Evolutionary conservation across 2,797 vertebrate species (phyloP), one percentile per base, ranked within the genome.

Genomic region (Amazonetta brasiliensis): DNA sequence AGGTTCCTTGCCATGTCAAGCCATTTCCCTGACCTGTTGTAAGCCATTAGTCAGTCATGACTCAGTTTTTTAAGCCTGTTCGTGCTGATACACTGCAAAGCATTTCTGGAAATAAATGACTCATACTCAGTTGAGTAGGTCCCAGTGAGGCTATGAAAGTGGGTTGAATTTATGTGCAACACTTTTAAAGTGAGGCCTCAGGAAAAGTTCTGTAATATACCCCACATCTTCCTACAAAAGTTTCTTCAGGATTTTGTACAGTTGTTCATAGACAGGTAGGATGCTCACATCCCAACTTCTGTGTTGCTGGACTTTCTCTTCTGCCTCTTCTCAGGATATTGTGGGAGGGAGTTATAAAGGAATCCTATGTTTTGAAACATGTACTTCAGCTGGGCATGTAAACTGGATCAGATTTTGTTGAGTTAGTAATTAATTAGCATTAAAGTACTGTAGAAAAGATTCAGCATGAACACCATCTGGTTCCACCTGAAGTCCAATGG

Each of bases 41-140:
- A 56, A 79, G 86, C 5, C 58, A 63, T 92, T 75, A 88, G 62
- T 90, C 90, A 86, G 62, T 55, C 60, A 75, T 87, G 93, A 94
- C 60, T 95, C 84, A n/a, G 2, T 54, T 88, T 84, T 77, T 54
- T 41, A 71, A 93, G 67, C 28, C 46, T 73, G 20, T 62, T 89
- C 54, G 28, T 4, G 1, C 37, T 7, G 14, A 56, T 64, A 41
- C 1, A 16, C 52, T 62, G 31, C 2, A 6, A 87, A 90, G 67
- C 76, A 25, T 55, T 89, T 64, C 63, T 87, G 90, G 90, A 90
- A 96, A 74, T 28, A 58, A 3, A 6, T 82, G 94, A 93, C 68
- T 97, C 80, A 77, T 39, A 31, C 55, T 59, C 11, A 7, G 10
- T 17, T 39, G 55, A 72, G 73, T 8, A 43, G 14, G 66, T 91